Evolutionary conservation across 1,140 invertebrate species (phyloP).

Genomic region (Parapsyche elsis): DNA sequence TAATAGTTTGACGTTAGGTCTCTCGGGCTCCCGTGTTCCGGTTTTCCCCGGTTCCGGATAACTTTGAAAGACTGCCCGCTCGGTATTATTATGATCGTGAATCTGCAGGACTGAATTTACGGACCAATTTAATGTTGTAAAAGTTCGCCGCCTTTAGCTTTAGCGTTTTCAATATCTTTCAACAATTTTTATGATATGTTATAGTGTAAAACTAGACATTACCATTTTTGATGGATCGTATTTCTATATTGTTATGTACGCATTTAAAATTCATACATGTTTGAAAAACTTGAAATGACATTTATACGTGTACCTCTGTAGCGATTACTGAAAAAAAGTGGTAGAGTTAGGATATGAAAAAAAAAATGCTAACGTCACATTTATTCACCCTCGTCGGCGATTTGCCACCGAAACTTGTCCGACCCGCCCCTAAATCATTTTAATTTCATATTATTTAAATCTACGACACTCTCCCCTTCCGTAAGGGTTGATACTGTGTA

Average conservation of each 20-base stretch:
- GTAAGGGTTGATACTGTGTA: background rate
- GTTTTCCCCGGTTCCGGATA: slow-evolving; percentile 1
- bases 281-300: background rate
- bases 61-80: slow-evolving; percentile 23
- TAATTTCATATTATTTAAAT: slow-evolving; percentile 32
- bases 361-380: background rate
- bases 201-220: background rate
- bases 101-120: background rate
- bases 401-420: slow-evolving; percentile 27
- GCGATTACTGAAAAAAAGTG: too few relatives aligned
- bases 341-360: too few relatives aligned
- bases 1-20: slow-evolving; percentile 49
- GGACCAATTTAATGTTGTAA: slow-evolving; percentile 9
- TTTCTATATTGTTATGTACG: too few relatives aligned
- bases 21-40: background rate
- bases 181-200: background rate
- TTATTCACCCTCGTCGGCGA: slow-evolving; percentile 21
- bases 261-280: too few relatives aligned
- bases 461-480: background rate
- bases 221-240: background rate
- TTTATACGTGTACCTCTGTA: background rate
- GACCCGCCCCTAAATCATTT: slow-evolving; percentile 23
- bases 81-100: slow-evolving; percentile 22
- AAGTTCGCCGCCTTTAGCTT: background rate
- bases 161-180: background rate